phyloP scores from a whole-genome alignment of 2,888 invertebrate genomes.

The Anoplius nigerrimus region DNA sequence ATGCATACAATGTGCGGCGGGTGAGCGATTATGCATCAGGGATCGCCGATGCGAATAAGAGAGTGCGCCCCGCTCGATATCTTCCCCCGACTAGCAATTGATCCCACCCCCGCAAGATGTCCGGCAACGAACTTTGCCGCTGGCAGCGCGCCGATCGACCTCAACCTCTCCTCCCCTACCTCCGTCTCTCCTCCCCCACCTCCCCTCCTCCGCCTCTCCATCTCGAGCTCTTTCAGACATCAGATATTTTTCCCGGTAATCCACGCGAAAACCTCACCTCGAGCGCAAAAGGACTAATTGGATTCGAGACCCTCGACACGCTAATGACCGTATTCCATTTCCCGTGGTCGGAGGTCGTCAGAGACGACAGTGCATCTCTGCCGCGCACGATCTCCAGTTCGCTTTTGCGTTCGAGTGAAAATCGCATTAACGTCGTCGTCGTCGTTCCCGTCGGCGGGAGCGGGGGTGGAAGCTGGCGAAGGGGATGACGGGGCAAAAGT shows the following conservation, averaged over 20 bases:
- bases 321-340: conserved; percentile 59
- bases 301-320: conserved; percentile 41
- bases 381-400: conserved; percentile 46
- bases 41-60: conserved; percentile 43
- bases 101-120: not conserved
- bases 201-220: not conserved
- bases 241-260: not conserved
- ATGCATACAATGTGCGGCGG: conserved; percentile 35
- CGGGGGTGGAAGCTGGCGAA: not conserved
- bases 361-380: conserved; percentile 44
- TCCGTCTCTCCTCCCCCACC: not conserved
- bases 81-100: conserved; percentile 1
- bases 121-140: too few species aligned
- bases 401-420: conserved; percentile 40
- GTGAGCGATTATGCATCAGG: conserved; percentile 22
- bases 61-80: conserved; percentile 9
- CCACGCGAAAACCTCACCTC: conserved; percentile 34
- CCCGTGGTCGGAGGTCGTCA: conserved; percentile 50
- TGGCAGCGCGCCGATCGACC: too few species aligned
- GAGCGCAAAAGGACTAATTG: conserved; percentile 53
- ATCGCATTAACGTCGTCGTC: conserved; percentile 43
- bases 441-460: not conserved
- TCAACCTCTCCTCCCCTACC: not conserved
- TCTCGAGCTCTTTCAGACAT: not conserved
- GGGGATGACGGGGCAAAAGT: not conserved